Percentiles rank a stretch among this genome's conserved stretches.
These are phyloP conservation scores for Lasiurus cinereus DNA, from an alignment of 2,113 vertebrate species.

Conservation along the genomic window DNA sequence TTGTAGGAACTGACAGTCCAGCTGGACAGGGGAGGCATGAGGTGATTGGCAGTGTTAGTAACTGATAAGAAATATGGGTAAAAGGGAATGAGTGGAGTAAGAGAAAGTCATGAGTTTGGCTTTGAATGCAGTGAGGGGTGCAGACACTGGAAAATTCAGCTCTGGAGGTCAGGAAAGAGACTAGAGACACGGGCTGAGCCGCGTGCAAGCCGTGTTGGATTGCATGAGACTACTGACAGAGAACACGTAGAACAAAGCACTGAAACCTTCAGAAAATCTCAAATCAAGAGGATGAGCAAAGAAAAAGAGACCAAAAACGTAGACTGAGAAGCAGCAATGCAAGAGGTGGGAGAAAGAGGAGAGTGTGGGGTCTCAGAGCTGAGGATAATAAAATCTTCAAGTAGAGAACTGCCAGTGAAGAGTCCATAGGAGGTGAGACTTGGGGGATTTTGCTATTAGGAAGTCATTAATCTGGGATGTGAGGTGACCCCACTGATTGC, in stretches of 20 bases:
- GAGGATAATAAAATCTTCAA: neutral
- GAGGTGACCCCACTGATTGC: too few species aligned
- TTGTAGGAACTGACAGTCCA: neutral
- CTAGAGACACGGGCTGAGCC: neutral
- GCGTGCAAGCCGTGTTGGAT: neutral
- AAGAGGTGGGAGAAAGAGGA: neutral
- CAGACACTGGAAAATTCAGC: neutral
- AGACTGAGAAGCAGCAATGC: neutral
- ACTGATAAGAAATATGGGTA: neutral
- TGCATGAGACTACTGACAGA: neutral
- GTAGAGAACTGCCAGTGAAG: neutral
- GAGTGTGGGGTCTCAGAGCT: neutral
- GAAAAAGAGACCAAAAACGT: neutral
- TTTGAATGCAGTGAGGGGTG: neutral
- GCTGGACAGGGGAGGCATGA: neutral
- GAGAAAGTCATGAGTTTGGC: neutral
- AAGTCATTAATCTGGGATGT: neutral
- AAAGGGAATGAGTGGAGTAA: neutral
- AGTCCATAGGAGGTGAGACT: neutral
- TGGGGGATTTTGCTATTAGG: too few species aligned
- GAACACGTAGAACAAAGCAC: neutral
- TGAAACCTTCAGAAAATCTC: conserved; percentile 1
- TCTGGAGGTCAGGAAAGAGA: neutral
- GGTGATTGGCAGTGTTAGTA: neutral
- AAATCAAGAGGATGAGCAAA: neutral